Evolutionary conservation across 2,113 vertebrate genomes (phyloP), one percentile per base, ranked within the genome.

Genomic region (Neogobius melanostomus): DNA sequence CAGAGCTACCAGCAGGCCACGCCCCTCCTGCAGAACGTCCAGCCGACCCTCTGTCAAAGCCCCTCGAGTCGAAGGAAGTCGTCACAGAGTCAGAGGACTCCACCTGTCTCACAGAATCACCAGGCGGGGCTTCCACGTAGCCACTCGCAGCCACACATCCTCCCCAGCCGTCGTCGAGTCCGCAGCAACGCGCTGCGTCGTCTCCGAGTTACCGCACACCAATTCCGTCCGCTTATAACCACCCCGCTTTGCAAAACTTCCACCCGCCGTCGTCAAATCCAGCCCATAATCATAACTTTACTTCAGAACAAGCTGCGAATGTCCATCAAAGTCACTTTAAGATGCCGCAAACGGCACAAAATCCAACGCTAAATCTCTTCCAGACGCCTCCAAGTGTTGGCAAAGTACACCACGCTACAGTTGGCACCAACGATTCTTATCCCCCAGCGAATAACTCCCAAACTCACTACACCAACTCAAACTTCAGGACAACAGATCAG

Each of bases 231-330:
- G 1, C 36, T 3, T 44, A 61, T 15, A 7, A n/a, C 15, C 57
- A 61, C 1, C 57, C 36, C 36, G 8, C 14, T 15, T 56, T 17
- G 10, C 16, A 43, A 15, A 43, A 60, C 14, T 7, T 7, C 12
- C 85, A 87, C 5, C 92, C 1, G 1, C 7, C 93, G 91, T 62
- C 63, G 4, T 8, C 47, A 63, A 56, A 36, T 21, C 48, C 59
- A 9, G 14, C 59, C 14, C 59, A 45, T 6, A 43, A 42, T 61
- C 42, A 44, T 3, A 16, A 61, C 15, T 61, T 16, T 8, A 16
- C 36, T 1, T 4, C 9, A 4, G 59, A 61, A 14, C 36, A 60
- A 15, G 12, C 57, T 1, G 6, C 11, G 12, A 60, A 43, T 15
- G 11, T 15, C 10, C 11, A 15, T 7, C 56, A 42, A 59, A 14